Evolutionary conservation across 2,888 invertebrate species (phyloP).

Genomic region (Sphaeridia pumilis): DNA sequence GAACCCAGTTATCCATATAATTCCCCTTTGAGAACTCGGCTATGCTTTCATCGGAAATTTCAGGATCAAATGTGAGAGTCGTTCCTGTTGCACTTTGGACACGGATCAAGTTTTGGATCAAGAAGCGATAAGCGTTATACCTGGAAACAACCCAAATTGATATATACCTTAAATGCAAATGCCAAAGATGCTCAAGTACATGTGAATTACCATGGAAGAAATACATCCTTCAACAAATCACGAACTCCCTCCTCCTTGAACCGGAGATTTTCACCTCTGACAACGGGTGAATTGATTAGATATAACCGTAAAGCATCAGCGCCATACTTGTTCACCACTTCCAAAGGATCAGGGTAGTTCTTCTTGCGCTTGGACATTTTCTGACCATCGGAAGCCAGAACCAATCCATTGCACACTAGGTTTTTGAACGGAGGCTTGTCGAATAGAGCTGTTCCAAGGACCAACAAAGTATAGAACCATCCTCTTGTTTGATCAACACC

Average conservation of each 20-base stretch:
- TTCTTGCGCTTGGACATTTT: conserved; percentile 99
- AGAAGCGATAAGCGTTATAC: conserved; percentile 80
- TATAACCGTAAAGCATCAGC: conserved; percentile 94
- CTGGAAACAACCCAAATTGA: conserved; percentile 5
- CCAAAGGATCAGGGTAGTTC: conserved; percentile 95
- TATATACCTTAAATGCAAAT: neutral
- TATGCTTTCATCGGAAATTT: conserved; percentile 9
- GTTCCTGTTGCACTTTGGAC: conserved; percentile 23
- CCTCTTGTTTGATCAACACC: conserved; percentile 97
- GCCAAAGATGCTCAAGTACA: neutral
- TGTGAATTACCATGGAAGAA: conserved; percentile 70
- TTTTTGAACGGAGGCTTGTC: conserved; percentile 96
- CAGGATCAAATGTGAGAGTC: conserved; percentile 22
- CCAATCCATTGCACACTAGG: conserved; percentile 88
- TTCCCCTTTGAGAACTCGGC: conserved; percentile 43
- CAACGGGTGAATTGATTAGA: conserved; percentile 95
- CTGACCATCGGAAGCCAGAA: conserved; percentile 92
- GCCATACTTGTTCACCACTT: conserved; percentile 75
- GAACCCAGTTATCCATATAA: conserved; percentile 94
- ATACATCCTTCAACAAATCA: conserved; percentile 92
- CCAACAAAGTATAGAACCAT: conserved; percentile 98
- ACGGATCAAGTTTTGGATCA: conserved; percentile 70
- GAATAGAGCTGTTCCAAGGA: conserved; percentile 89
- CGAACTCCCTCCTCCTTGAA: conserved; percentile 96
- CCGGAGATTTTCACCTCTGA: conserved; percentile 86